Base-by-base conservation (phyloP, 1,140 invertebrate genomes). In the Anastatus disparis region DNA sequence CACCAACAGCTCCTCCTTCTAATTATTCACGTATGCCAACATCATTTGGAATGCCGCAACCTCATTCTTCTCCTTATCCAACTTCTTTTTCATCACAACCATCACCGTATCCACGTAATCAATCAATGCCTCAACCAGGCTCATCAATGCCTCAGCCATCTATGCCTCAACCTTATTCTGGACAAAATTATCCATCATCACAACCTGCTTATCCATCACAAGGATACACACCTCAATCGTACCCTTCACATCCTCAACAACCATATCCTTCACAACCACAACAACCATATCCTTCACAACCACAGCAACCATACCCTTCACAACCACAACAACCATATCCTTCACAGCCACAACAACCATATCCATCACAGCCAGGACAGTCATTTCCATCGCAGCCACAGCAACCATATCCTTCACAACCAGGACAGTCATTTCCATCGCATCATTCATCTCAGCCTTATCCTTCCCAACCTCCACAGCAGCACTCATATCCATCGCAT, bases 11-110 rank as follows among this genome's bases (percentile, higher is more conserved):
- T n/a, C 55, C 50, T 71, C 75, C 71, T 78, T 72, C 76, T 15
- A 71, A 79, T 69, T 77, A 80, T 59, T 58, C 76, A 20, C 46
- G 73, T 20, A 4, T 74, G 22, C 78, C 81, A 13, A 73, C 70
- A 3, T 78, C 78, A 31, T 83, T 82, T 56, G 77, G 77, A 12
- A 85, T 85, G 82, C 79, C 82, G 46, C 81, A 84, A 68, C 81
- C 81, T 10, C 74, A 76, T 24, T n/a, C n/a, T n/a, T 24, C 75
- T 55, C 70, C 72, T 12, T 72, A 75, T 67, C 70, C 75, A 29
- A 20, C 17, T 53, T 56, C 75, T 59, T 75, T 70, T 74, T 72
- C 76, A 6, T 22, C 31, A 3, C 78, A 77, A 40, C 17, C 70
- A 0, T 62, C 10, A 55, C 58, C 72, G 38, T 74, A 40, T 31